Base-by-base conservation (phyloP, 2,797 vertebrate species). In the Ptychadena robeensis region DNA sequence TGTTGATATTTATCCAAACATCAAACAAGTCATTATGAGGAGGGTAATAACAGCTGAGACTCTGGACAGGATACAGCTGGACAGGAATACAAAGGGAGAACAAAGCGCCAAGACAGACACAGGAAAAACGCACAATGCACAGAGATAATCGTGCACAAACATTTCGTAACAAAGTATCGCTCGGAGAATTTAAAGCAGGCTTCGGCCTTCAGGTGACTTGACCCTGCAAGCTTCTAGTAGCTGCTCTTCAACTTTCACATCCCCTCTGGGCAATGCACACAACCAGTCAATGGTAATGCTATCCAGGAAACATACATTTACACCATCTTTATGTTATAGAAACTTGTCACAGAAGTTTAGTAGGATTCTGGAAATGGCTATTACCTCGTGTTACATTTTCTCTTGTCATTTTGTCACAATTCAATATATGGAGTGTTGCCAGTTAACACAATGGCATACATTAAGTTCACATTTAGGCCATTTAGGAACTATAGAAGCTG, bases 41-140 rank as follows among this genome's bases (percentile, higher is more conserved):
- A 48, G 37, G 53, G 71, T 75, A 70, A 81, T 65, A 80, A 85
- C 83, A 85, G 72, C 83, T 85, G 78, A 80, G 72, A 7, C 66
- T 75, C 32, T 66, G 78, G 65, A 80, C 83, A 85, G 83, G 83
- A 85, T 80, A 75, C 83, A 85, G 48, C 80, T 85, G 83, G 83
- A 85, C 83, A 76, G 83, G 72, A 85, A 85, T 79, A 73, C 73
- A 75, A 31, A 53, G 68, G 25, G 61, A 76, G 78, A 80, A 85
- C 72, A 80, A 85, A 85, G 78, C 61, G 38, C 7, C 6, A 30
- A 38, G 59, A 38, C 73, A 74, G 78, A 76, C 63, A 70, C 77
- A 61, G 72, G 83, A 80, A 84, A 68, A 37, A 8, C 18, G 32
- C 67, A 85, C 72, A 81, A 83, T 73, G 28, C 61, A 40, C 68